Percentiles rank a stretch among this genome's conserved stretches.
phyloP scores from a whole-genome alignment of 2,797 vertebrate species.

The Pangasius djambal region DNA sequence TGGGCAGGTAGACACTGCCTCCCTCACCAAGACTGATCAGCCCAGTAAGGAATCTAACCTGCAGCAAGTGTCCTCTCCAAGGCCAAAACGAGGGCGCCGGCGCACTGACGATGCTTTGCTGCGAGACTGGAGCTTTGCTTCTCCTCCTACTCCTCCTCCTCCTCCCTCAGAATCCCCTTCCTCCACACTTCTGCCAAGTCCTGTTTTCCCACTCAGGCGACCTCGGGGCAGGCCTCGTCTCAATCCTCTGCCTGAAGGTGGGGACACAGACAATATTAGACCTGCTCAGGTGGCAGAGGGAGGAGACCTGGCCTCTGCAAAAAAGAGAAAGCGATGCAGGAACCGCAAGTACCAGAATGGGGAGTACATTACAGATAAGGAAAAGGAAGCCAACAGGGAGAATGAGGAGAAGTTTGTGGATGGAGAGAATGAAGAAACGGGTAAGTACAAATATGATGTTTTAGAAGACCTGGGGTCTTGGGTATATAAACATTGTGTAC shows the following conservation, averaged over 20 bases:
- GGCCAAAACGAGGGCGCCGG: constrained; percentile 77
- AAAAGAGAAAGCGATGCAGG: constrained; percentile 89
- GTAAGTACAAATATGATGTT: constrained; percentile 26
- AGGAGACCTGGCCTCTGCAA: constrained; percentile 75
- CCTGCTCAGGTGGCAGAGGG: constrained; percentile 63
- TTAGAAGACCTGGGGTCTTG: background rate
- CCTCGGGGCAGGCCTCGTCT: constrained; percentile 85
- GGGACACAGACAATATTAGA: constrained; percentile 74
- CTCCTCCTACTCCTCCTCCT: constrained; percentile 66
- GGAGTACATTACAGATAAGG: constrained; percentile 90
- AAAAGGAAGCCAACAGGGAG: constrained; percentile 80
- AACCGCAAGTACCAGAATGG: constrained; percentile 94
- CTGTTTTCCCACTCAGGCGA: constrained; percentile 66
- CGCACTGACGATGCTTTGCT: constrained; percentile 81
- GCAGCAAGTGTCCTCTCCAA: constrained; percentile 52
- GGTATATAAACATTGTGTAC: background rate
- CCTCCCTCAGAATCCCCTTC: constrained; percentile 52
- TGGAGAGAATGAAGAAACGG: constrained; percentile 38
- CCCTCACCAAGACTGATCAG: constrained; percentile 55
- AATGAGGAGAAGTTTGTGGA: constrained; percentile 58
- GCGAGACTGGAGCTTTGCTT: constrained; percentile 79
- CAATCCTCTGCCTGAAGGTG: constrained; percentile 75
- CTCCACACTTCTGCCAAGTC: constrained; percentile 8
- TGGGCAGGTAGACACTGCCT: constrained; percentile 53
- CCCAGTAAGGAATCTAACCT: constrained; percentile 66